Evolutionary conservation across 1,140 invertebrate genomes (phyloP).

Genomic region (Diprion similis): DNA sequence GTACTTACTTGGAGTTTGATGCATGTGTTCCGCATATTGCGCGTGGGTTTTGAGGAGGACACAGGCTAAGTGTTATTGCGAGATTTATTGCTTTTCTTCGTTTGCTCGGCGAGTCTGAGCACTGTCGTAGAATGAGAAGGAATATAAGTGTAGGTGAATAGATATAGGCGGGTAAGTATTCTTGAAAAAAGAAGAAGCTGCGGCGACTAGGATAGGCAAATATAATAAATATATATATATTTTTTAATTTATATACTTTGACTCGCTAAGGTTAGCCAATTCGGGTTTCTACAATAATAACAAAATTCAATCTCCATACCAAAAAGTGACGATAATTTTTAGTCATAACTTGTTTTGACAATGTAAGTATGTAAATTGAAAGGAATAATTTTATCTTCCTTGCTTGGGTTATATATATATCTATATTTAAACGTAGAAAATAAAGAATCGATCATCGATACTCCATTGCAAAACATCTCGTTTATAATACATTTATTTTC

Average conservation of each 20-base stretch:
- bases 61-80: conserved; percentile 36
- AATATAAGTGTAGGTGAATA: background rate
- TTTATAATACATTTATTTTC: too few species aligned
- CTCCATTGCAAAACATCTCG: too few species aligned
- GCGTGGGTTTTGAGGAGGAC: background rate
- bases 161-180: too few species aligned
- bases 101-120: conserved; percentile 26
- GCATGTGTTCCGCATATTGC: too few species aligned
- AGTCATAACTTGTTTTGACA: background rate
- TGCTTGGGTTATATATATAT: too few species aligned
- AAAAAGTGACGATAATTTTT: conserved; percentile 9
- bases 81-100: conserved; percentile 47
- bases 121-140: background rate
- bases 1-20: too few species aligned
- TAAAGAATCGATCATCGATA: too few species aligned
- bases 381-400: background rate
- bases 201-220: background rate
- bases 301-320: conserved; percentile 12
- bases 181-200: background rate
- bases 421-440: too few species aligned
- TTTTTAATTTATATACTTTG: too few species aligned
- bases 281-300: conserved; percentile 18
- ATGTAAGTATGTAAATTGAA: conserved; percentile 7
- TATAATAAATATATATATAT: too few species aligned
- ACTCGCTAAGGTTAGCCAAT: background rate